Evolutionary conservation across 2,888 invertebrate species (phyloP), one percentile per base, ranked within the genome.

Genomic region (Hydroisotoma schaefferi): DNA sequence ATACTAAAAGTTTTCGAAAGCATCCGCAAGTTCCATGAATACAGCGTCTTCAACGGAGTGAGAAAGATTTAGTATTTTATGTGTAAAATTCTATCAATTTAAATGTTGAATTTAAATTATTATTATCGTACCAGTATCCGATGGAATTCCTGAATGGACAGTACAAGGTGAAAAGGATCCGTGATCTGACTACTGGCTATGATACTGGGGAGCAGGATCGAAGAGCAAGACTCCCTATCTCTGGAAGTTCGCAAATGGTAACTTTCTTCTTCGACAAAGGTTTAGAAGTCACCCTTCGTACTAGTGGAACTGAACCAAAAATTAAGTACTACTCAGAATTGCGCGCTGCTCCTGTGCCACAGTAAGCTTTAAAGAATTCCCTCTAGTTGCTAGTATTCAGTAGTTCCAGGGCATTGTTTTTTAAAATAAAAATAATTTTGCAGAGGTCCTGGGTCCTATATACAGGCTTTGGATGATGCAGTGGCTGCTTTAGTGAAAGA

Each of bases 291-390:
- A 97, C 94, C 0, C 79, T 99, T 29, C 83, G 99, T 68, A 94
- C 97, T 1, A 95, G 95, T 77, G 99, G 99, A 47, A 99, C 99
- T 0, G 99, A 99, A 77, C 99, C 99, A 43, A 99, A 99, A 78
- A 85, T 99, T 73, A 99, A 99, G 80, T 99, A 95, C 79, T 99
- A 99, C 79, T 88, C 92, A 0, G 99, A 97, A 77, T 80, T 93
- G 58, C 86, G 89, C 69, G 86, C 87, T 61, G 76, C 81, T 46
- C 85, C 87, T 15, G 80, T 80, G 20, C 80, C 84, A 73, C 81
- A 79, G 84, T 85, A 78, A n/a, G 15, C 22, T 25, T 2, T 22
- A 23, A n/a, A 4, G 25, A 23, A n/a, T 25, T 33, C 26, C 29
- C 20, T 46, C 22, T 15, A 26, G 20, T 46, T 53, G 37, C 44